Evolutionary conservation across 2,888 invertebrate genomes (phyloP).

Genomic region (Drosophila pseudotakahashii): DNA sequence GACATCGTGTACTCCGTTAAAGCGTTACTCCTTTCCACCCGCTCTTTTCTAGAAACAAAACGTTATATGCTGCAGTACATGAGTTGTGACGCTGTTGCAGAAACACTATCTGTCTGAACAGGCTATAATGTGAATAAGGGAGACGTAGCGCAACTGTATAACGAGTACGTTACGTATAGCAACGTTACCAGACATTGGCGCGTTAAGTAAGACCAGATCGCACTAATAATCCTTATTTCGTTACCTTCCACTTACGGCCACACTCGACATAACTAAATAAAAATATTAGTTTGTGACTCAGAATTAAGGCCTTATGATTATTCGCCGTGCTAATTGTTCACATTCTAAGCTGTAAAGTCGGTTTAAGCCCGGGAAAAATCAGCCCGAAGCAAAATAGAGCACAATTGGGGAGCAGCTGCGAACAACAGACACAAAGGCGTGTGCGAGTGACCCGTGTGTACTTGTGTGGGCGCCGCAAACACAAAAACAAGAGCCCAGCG

Average conservation of each 20-base stretch:
- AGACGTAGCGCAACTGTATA: too few species aligned
- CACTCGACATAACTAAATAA: constrained; percentile 5
- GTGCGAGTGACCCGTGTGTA: constrained; percentile 18
- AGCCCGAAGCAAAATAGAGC: background rate
- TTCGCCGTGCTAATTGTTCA: background rate
- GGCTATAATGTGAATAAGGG: too few species aligned
- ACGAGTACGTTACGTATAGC: background rate
- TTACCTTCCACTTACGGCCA: background rate
- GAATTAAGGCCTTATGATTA: background rate
- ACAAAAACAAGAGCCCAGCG: constrained; percentile 42
- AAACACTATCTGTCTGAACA: too few species aligned
- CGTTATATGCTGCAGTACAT: too few species aligned
- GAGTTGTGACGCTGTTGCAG: too few species aligned
- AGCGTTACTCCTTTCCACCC: too few species aligned
- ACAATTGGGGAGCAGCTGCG: background rate
- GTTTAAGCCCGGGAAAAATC: background rate
- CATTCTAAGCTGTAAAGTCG: background rate
- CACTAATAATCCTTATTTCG: background rate
- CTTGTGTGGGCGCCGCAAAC: constrained; percentile 33
- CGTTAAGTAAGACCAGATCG: background rate
- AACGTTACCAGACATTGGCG: background rate
- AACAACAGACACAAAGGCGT: constrained; percentile 18
- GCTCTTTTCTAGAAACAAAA: too few species aligned
- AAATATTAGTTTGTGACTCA: constrained; percentile 30
- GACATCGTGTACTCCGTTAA: too few species aligned